These are phyloP conservation scores for Octopus sinensis DNA, from an alignment of 1,140 invertebrate genomes.

Conservation along the genomic window DNA sequence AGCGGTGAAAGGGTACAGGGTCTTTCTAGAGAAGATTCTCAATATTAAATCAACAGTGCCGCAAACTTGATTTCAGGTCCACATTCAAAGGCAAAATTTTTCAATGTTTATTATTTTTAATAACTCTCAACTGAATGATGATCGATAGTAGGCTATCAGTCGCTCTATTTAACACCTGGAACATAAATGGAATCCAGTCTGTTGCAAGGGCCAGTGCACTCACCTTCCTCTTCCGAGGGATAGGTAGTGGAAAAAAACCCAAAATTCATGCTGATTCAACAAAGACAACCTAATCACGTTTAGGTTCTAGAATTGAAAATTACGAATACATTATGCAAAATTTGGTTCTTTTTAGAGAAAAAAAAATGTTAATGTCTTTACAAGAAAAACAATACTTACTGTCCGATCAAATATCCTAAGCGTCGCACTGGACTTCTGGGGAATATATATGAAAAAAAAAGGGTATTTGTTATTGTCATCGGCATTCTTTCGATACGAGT, in stretches of 20 bases:
- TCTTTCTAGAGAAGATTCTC: too few relatives aligned
- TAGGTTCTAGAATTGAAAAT: not conserved
- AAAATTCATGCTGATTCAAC: not conserved
- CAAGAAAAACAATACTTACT: slow-evolving; percentile 38
- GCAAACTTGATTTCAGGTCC: too few relatives aligned
- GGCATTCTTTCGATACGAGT: not conserved
- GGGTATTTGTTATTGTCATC: not conserved
- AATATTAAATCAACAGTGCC: too few relatives aligned
- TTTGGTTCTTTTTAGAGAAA: not conserved
- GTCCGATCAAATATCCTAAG: slow-evolving; percentile 80
- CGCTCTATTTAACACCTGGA: too few relatives aligned
- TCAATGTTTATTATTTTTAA: too few relatives aligned
- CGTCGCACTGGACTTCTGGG: slow-evolving; percentile 79
- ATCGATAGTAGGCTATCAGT: too few relatives aligned
- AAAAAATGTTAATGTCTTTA: not conserved
- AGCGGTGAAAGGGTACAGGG: too few relatives aligned
- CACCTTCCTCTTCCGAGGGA: too few relatives aligned
- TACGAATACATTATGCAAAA: not conserved
- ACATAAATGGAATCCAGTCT: too few relatives aligned
- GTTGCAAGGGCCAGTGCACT: too few relatives aligned
- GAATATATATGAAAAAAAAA: slow-evolving; percentile 29
- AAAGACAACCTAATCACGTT: not conserved
- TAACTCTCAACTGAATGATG: too few relatives aligned
- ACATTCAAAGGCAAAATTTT: too few relatives aligned
- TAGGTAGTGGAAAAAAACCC: not conserved